Conservation (phyloP, 2,797 vertebrate genomes). For the Phylloscopus collybita region DNA sequence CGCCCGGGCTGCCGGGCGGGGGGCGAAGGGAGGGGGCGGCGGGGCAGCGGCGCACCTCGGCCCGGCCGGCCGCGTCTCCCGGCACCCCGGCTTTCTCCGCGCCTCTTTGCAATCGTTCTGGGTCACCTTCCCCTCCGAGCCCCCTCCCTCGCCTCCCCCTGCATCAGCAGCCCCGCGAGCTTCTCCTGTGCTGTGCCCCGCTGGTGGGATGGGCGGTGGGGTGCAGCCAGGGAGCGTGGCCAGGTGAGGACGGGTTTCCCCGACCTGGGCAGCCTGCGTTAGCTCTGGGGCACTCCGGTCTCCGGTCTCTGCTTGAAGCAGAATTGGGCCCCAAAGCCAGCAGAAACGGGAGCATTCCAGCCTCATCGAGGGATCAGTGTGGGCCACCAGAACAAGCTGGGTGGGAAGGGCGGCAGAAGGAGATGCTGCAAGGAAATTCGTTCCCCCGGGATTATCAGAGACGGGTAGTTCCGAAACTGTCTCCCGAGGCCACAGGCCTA, state of each 20-base stretch:
- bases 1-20: neutral
- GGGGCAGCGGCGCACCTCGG: neutral
- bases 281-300: neutral
- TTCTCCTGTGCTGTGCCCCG: neutral
- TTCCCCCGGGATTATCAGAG: neutral
- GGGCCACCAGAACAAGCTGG: neutral
- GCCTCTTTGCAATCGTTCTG: neutral
- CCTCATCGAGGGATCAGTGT: neutral
- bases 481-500: constrained; percentile 37
- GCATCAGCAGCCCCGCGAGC: neutral
- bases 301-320: neutral
- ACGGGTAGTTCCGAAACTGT: neutral
- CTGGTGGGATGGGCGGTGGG: neutral
- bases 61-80: neutral
- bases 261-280: neutral
- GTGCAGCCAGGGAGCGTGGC: neutral
- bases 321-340: neutral
- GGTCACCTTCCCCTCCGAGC: constrained; percentile 25
- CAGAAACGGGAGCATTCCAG: neutral
- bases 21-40: neutral
- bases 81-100: neutral
- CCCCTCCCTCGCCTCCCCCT: constrained; percentile 9
- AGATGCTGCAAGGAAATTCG: neutral
- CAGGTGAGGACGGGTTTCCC: neutral
- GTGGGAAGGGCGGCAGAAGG: neutral